Evolutionary conservation across 2,797 vertebrate species (phyloP).

Genomic region (Sebastes reedi): DNA sequence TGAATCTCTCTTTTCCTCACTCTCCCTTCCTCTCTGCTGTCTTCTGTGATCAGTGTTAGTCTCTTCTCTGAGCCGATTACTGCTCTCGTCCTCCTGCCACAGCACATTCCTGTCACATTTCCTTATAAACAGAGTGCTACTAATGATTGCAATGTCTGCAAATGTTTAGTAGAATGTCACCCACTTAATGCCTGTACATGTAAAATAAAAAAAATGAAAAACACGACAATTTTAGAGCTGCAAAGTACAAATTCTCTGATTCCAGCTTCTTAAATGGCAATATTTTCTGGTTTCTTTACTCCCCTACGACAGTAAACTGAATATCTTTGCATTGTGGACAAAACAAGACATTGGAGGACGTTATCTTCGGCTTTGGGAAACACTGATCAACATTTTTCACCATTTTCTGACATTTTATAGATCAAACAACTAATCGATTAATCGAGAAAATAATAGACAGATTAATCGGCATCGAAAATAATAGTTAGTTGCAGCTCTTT

Average conservation of each 20-base stretch:
- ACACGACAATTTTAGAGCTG: not conserved
- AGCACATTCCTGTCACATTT: constrained; percentile 43
- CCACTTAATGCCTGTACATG: not conserved
- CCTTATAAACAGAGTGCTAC: not conserved
- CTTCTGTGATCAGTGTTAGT: constrained; percentile 58
- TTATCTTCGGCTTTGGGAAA: accelerated
- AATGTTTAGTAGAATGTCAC: not conserved
- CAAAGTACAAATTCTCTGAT: no score
- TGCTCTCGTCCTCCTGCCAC: constrained; percentile 53
- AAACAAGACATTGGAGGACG: no score
- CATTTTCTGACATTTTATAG: no score
- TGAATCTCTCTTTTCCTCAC: constrained; percentile 32
- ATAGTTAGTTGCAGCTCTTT: not conserved
- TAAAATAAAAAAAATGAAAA: not conserved
- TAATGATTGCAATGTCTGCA: not conserved
- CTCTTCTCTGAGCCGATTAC: constrained; percentile 57
- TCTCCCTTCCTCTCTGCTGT: constrained; percentile 55
- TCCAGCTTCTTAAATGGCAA: no score
- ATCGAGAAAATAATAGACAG: no score
- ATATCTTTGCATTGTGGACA: no score
- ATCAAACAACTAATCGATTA: no score
- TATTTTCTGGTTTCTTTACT: no score
- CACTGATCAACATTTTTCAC: no score
- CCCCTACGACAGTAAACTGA: no score
- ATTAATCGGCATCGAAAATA: not conserved